Evolutionary conservation across 2,888 invertebrate species (phyloP).

Genomic region (Melieria picta): DNA sequence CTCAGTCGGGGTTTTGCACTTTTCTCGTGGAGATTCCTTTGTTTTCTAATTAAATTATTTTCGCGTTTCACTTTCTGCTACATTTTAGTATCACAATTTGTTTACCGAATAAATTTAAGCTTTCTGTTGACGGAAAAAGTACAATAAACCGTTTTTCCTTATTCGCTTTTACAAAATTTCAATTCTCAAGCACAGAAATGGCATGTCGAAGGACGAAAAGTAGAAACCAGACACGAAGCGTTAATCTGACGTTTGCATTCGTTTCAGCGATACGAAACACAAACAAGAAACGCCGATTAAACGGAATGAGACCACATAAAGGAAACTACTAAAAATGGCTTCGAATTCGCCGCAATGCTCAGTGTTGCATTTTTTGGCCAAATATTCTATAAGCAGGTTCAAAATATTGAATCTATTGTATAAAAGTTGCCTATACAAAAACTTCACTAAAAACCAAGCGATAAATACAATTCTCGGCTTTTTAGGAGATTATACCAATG

Average conservation of each 20-base stretch:
- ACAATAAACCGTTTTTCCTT: background rate
- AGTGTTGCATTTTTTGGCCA: too few species aligned
- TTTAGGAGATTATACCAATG: too few species aligned
- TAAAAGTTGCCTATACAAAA: too few species aligned
- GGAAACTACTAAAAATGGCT: background rate
- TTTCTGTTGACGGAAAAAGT: constrained; percentile 10
- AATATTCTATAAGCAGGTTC: too few species aligned
- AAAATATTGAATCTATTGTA: too few species aligned
- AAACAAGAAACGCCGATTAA: background rate
- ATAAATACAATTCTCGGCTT: too few species aligned
- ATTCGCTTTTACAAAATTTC: constrained; percentile 21
- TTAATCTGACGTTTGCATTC: constrained; percentile 11
- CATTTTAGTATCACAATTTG: constrained; percentile 1
- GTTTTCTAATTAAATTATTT: background rate
- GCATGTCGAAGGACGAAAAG: constrained; percentile 7
- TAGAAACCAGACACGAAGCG: constrained; percentile 5
- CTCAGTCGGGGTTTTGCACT: background rate
- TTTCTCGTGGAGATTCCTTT: background rate
- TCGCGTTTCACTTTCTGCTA: background rate
- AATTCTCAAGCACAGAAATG: constrained; percentile 2
- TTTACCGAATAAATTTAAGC: background rate
- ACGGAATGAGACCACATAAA: too few species aligned
- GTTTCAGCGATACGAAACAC: constrained; percentile 3
- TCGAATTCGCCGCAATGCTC: background rate
- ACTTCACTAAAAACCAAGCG: too few species aligned